Evolutionary conservation across 2,797 vertebrate species (phyloP).

Genomic region (Coregonus ussuriensis): DNA sequence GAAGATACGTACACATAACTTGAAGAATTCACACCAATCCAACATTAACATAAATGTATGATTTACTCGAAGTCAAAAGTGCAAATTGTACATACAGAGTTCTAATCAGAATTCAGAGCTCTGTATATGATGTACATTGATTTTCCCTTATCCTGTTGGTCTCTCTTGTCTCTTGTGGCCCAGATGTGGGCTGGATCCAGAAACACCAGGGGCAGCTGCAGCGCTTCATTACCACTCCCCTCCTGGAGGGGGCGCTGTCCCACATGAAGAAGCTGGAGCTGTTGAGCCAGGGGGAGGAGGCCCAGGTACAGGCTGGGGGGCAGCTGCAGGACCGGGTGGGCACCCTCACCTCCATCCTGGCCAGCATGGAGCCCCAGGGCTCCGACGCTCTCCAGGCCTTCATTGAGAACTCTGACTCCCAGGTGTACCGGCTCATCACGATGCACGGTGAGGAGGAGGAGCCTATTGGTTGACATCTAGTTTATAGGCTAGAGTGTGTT

Average conservation of each 20-base stretch:
- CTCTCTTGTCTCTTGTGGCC: constrained; percentile 10
- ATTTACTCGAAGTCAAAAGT: no score
- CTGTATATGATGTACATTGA: not conserved
- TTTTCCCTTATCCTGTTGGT: not conserved
- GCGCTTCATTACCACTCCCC: constrained; percentile 60
- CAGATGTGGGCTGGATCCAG: constrained; percentile 74
- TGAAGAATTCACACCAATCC: no score
- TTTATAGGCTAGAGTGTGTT: not conserved
- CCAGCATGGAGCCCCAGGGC: constrained; percentile 69
- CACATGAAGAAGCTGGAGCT: constrained; percentile 75
- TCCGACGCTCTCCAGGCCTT: constrained; percentile 68
- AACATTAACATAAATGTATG: no score
- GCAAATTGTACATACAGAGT: not conserved
- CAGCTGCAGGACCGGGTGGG: constrained; percentile 75
- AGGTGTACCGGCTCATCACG: constrained; percentile 71
- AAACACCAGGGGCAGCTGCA: constrained; percentile 64
- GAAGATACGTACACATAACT: not conserved
- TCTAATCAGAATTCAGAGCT: not conserved
- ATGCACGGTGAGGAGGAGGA: constrained; percentile 73
- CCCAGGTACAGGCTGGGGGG: constrained; percentile 58
- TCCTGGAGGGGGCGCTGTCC: constrained; percentile 70
- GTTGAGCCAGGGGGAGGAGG: constrained; percentile 65
- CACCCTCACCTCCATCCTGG: constrained; percentile 71
- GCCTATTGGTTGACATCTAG: not conserved
- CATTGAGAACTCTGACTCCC: constrained; percentile 68